Conservation (phyloP, 2,888 invertebrate genomes). For the Trissolcus brochymenae region DNA sequence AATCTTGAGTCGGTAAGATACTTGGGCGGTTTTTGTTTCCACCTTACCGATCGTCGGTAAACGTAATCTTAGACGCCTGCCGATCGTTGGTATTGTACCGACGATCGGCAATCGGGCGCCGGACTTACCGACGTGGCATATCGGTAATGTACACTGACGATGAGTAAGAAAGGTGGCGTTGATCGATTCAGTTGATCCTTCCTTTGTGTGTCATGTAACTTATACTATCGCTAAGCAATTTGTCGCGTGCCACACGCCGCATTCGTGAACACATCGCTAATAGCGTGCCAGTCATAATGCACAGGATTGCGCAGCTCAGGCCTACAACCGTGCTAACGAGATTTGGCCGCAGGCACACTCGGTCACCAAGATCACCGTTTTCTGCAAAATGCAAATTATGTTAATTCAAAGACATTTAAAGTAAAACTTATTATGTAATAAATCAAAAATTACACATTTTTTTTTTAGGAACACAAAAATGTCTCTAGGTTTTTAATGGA, state of each 20-base stretch:
- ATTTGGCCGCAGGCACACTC: slow-evolving; percentile 80
- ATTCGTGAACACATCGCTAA: slow-evolving; percentile 87
- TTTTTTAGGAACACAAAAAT: too few relatives aligned
- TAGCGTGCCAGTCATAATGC: slow-evolving; percentile 84
- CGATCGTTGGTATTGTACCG: slow-evolving; percentile 16
- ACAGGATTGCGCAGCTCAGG: slow-evolving; percentile 83
- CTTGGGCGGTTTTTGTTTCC: slow-evolving; percentile 8
- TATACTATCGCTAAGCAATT: slow-evolving; percentile 74
- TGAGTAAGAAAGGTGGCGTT: slow-evolving; percentile 27
- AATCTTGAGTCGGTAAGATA: slow-evolving; percentile 17
- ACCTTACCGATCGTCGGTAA: slow-evolving; percentile 25
- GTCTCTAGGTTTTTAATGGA: too few relatives aligned
- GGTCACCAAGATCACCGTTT: slow-evolving; percentile 65
- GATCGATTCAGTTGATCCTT: slow-evolving; percentile 70
- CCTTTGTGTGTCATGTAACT: slow-evolving; percentile 76
- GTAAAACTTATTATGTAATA: neutral
- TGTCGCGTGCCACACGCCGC: slow-evolving; percentile 78
- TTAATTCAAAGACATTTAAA: neutral
- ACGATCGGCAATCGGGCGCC: slow-evolving; percentile 4
- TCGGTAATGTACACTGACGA: slow-evolving; percentile 29
- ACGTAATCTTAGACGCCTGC: neutral
- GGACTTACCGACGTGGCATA: slow-evolving; percentile 36
- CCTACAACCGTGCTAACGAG: slow-evolving; percentile 84
- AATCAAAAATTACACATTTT: neutral
- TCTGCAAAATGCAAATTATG: slow-evolving; percentile 23